Evolutionary conservation across 2,888 invertebrate species (phyloP), one percentile per base, ranked within the genome.

Genomic region (Netelia inedita): DNA sequence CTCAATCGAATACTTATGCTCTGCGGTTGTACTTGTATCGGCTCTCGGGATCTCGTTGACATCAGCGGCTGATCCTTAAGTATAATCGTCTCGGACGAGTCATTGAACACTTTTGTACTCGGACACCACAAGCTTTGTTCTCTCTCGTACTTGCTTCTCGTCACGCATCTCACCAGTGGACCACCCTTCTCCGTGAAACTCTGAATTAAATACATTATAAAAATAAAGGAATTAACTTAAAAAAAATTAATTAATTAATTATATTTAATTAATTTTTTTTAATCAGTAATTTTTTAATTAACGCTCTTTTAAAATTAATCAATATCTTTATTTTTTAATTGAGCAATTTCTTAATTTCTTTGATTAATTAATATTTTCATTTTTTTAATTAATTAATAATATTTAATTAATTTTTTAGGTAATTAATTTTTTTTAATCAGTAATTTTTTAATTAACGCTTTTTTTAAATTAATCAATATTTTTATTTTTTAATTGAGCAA

Each of bases 21-120:
- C 0, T 96, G 96, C 0, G 96, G 96, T 83, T 90, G 94, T 28
- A 96, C 93, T 89, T 96, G 96, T 14, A 94, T 89, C 0, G 92
- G 90, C 46, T 91, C 90, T 41, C 55, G 84, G 21, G 78, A 87
- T 2, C 89, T 89, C 0, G 63, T 75, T 28, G 87, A 88, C 0
- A 87, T 88, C 14, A 92, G 82, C 3, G 87, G 72, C 8, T 71
- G 71, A 85, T 89, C 76, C 50, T 87, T 76, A 0, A 88, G 10
- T 9, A 87, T 10, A 1, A 11, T 10, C 35, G 87, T 83, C 1
- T 41, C 43, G 41, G 79, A 87, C 1, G 65, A 35, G 3, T 85
- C 68, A 9, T 88, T 59, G 9, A 89, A 75, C 3, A 91, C 89
- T 50, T 85, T 61, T 3, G 75, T 55, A 0, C 1, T 0, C 14